A percentile compares a stretch with the other conserved stretches of the same genome.
Evolutionary conservation across 2,113 vertebrate species (phyloP).

Genomic region (Amia ocellicauda): DNA sequence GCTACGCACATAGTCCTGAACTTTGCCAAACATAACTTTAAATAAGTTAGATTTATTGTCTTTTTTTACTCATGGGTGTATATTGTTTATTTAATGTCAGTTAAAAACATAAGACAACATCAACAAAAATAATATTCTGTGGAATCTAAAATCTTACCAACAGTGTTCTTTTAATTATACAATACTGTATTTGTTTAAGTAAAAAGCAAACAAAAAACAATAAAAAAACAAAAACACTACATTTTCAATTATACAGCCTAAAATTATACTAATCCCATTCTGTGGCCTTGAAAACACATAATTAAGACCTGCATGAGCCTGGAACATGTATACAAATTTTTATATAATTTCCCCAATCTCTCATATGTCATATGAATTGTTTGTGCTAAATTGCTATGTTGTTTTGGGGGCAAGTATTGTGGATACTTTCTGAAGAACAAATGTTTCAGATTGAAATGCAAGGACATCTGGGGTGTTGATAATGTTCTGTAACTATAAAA

Average conservation of each 20-base stretch:
- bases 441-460: conserved; percentile 16
- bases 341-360: conserved; percentile 40
- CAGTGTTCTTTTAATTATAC: conserved; percentile 55
- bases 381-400: conserved; percentile 35
- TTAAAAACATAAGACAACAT: conserved; percentile 30
- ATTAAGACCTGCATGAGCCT: conserved; percentile 48
- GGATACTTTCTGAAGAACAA: conserved; percentile 15
- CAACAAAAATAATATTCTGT: conserved; percentile 38
- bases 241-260: conserved; percentile 47
- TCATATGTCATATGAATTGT: conserved; percentile 42
- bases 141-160: conserved; percentile 36
- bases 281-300: conserved; percentile 32
- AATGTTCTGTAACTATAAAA: conserved; percentile 18
- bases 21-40: conserved; percentile 18
- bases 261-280: conserved; percentile 50
- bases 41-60: conserved; percentile 24
- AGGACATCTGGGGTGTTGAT: conserved; percentile 13
- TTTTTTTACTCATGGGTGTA: conserved; percentile 1
- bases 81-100: conserved; percentile 24
- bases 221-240: conserved; percentile 42
- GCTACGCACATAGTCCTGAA: neutral
- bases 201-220: conserved; percentile 51
- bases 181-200: conserved; percentile 44
- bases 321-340: conserved; percentile 37
- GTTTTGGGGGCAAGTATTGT: conserved; percentile 30